Percentiles rank a stretch among this genome's conserved stretches.
Conservation (phyloP, 2,113 vertebrate species). For the Steatornis caripensis region DNA sequence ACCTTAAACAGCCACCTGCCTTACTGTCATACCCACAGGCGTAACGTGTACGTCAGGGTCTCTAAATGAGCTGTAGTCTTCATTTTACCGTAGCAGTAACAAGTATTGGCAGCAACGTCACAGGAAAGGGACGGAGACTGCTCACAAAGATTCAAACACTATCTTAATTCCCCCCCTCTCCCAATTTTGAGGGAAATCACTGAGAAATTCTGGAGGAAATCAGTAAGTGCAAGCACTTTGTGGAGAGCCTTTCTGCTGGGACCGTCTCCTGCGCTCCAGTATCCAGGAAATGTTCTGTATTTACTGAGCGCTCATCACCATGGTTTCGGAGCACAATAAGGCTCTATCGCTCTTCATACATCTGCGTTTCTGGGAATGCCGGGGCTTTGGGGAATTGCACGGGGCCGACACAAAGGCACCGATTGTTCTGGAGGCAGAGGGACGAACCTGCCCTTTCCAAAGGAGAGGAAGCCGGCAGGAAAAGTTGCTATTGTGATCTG, state of each 20-base stretch:
- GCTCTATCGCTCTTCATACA: conserved; percentile 28
- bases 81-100: not conserved
- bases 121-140: not conserved
- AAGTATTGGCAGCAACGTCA: not conserved
- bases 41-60: accelerated
- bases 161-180: not conserved
- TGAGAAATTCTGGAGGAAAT: not conserved
- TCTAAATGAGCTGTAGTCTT: not conserved
- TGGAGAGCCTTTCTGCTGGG: not conserved
- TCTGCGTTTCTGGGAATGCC: conserved; percentile 48
- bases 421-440: conserved; percentile 50
- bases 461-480: conserved; percentile 21
- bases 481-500: conserved; percentile 5
- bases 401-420: conserved; percentile 21
- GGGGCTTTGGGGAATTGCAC: conserved; percentile 23
- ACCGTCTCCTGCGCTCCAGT: not conserved
- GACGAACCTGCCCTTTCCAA: conserved; percentile 35
- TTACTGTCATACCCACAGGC: too few relatives aligned
- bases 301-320: conserved; percentile 35
- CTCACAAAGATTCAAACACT: not conserved
- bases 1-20: not conserved
- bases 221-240: not conserved
- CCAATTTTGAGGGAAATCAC: not conserved
- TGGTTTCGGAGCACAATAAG: conserved; percentile 47
- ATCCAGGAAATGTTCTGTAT: conserved; percentile 39